Base-by-base conservation (phyloP, 2,888 invertebrate genomes). In the Hydraecia micacea region DNA sequence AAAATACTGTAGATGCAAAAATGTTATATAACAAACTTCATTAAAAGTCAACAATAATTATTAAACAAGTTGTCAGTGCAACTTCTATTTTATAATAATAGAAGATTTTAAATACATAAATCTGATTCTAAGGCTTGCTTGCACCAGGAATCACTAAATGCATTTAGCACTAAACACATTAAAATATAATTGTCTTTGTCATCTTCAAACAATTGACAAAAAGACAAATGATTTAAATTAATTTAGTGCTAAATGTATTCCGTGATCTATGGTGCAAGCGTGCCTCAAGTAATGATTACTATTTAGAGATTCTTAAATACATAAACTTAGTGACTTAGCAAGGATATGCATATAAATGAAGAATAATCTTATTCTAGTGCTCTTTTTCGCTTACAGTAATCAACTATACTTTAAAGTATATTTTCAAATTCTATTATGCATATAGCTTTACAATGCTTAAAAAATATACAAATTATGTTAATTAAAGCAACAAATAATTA, bases 301-400 rank as follows among this genome's bases (percentile, higher is more conserved):
- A 70, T 68, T 72, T 21, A 62, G 88, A 86, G 77, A 86, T 83
- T 81, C 78, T 66, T 58, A 75, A 13, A 75, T 39, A 71, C 36
- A 74, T 68, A 79, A 74, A 73, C 67, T 76, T 66, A 75, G 67
- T 82, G 86, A 80, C 81, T 88, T 88, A 81, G 73, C 66, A 79
- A 76, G 62, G 58, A 58, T 74, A 80, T 71, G 78, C 63, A 55
- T 60, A 58, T 65, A 58, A 32, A 71, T 74, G 9, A 55, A 21
- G 4, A 66, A 66, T 46, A 66, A 75, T 75, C 60, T 67, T 65
- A 80, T 70, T 70, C 55, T 72, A 80, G 39, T 69, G 71, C 63
- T 78, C 39, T 39, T 49, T 42, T 75, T 36, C 3, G 15, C 36
- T 63, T 65, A 58, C 60, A 71, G 39, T 63, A 21, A 68, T 74